Percentiles rank a stretch among this genome's conserved stretches.
These are phyloP conservation scores for Hyposoter didymator DNA, from an alignment of 2,888 invertebrate genomes.

Conservation along the genomic window DNA sequence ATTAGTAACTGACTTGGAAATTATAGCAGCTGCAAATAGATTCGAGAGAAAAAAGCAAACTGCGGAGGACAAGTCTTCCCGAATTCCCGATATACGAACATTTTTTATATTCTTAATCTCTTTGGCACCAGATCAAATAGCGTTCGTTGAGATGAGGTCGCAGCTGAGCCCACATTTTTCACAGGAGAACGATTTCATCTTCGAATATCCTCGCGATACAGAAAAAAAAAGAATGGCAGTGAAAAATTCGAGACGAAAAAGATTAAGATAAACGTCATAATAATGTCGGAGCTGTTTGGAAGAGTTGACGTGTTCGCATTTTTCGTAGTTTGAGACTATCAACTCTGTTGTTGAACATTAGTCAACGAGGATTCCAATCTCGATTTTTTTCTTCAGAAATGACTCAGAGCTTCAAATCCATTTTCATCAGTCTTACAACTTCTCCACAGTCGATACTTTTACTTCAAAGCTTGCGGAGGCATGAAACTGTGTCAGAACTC, in stretches of 20 bases:
- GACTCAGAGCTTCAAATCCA: not conserved
- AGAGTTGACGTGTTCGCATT: not conserved
- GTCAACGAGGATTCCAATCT: not conserved
- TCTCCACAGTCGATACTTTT: not conserved
- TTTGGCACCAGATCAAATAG: conserved; percentile 57
- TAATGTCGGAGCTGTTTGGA: not conserved
- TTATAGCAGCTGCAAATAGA: conserved; percentile 2
- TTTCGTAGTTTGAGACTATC: not conserved
- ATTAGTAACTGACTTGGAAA: conserved; percentile 9
- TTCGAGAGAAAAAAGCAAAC: not conserved
- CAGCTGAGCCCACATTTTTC: not conserved
- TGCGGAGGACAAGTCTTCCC: conserved; percentile 9
- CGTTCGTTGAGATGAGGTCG: conserved; percentile 12
- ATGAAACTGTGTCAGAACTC: conserved; percentile 41
- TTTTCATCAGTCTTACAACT: not conserved
- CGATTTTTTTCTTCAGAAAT: not conserved
- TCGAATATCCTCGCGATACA: not conserved
- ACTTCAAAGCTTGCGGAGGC: conserved; percentile 6
- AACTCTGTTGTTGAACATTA: not conserved
- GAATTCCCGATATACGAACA: conserved; percentile 55
- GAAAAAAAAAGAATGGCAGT: not conserved
- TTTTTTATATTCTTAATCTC: conserved; percentile 45
- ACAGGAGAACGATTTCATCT: conserved; percentile 7
- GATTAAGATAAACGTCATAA: not conserved
- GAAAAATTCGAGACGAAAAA: not conserved